Evolutionary conservation across 2,113 vertebrate species (phyloP).

Genomic region (Atractosteus spatula): DNA sequence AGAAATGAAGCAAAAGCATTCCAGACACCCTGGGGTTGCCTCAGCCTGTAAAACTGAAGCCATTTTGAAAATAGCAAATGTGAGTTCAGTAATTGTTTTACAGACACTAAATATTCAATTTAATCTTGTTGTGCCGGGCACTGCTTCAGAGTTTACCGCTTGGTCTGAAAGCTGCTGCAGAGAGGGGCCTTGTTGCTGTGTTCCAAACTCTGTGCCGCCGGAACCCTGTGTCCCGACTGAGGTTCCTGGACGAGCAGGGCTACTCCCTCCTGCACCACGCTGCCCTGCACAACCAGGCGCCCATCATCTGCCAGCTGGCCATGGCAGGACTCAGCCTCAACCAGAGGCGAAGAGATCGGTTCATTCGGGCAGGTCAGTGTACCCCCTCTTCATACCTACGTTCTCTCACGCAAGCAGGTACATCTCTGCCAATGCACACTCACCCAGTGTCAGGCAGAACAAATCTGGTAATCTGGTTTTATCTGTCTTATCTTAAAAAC

Average conservation of each 20-base stretch:
- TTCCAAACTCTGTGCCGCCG: constrained; percentile 63
- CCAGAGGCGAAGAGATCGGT: constrained; percentile 45
- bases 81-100: neutral
- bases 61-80: too few relatives aligned
- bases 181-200: constrained; percentile 62
- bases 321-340: constrained; percentile 58
- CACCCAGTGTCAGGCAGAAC: neutral
- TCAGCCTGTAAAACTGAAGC: too few relatives aligned
- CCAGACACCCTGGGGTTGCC: too few relatives aligned
- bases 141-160: constrained; percentile 53
- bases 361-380: constrained; percentile 39
- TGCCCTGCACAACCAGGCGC: constrained; percentile 58
- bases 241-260: constrained; percentile 57
- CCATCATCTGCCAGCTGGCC: constrained; percentile 62
- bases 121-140: neutral
- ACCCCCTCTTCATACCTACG: neutral
- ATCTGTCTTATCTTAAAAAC: too few relatives aligned
- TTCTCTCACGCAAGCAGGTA: neutral
- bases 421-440: neutral
- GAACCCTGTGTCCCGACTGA: constrained; percentile 58
- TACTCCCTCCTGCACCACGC: constrained; percentile 65
- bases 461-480: too few relatives aligned
- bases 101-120: neutral
- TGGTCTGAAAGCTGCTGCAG: constrained; percentile 63
- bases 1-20: too few relatives aligned